These are phyloP conservation scores for Bombus picipes DNA, from an alignment of 1,140 invertebrate genomes.

Conservation along the genomic window DNA sequence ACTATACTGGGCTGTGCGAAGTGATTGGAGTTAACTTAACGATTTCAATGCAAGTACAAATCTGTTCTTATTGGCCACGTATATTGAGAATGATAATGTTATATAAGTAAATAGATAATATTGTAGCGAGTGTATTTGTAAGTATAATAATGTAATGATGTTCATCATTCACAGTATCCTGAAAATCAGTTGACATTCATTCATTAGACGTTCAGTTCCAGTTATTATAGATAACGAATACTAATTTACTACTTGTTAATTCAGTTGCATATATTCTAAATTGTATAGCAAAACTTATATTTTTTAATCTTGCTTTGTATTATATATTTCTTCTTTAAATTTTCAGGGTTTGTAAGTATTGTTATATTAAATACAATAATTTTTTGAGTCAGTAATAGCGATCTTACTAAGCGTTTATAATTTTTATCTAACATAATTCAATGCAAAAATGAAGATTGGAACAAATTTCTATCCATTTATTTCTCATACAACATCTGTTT, in stretches of 20 bases:
- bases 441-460: too few relatives aligned
- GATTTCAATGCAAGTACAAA: slow-evolving; percentile 84
- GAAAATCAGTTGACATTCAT: slow-evolving; percentile 66
- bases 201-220: slow-evolving; percentile 61
- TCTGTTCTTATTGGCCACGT: slow-evolving; percentile 83
- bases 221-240: slow-evolving; percentile 58
- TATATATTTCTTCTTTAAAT: not conserved
- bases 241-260: slow-evolving; percentile 68
- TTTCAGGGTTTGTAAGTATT: not conserved
- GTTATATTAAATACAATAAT: not conserved
- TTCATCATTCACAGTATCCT: slow-evolving; percentile 61
- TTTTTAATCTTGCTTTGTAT: not conserved
- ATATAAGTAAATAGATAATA: slow-evolving; percentile 81
- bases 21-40: slow-evolving; percentile 83
- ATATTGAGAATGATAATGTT: slow-evolving; percentile 82
- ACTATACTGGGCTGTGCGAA: slow-evolving; percentile 83
- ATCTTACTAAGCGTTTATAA: not conserved
- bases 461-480: not conserved
- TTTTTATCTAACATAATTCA: not conserved
- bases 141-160: slow-evolving; percentile 77
- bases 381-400: not conserved
- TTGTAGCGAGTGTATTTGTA: slow-evolving; percentile 80
- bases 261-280: slow-evolving; percentile 62
- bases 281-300: slow-evolving; percentile 1
- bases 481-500: not conserved